Evolutionary conservation across 2,888 invertebrate genomes (phyloP), one percentile per base, ranked within the genome.

Genomic region (Aspidiotus destructor): DNA sequence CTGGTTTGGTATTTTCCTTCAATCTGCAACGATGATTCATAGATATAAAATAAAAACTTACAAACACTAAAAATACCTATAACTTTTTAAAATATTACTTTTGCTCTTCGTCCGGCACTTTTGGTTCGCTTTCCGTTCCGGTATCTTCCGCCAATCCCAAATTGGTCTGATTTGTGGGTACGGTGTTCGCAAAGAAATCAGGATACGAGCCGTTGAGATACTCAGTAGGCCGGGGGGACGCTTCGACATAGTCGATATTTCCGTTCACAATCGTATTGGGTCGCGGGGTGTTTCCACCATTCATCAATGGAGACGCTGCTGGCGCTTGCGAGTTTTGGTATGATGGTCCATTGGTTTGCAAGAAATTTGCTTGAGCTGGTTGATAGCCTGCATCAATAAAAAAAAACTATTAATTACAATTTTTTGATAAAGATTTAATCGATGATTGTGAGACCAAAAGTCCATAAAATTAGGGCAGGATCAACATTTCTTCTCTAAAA

Each of bases 1-100:
- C 91, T 65, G 88, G 86, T 76, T 89, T 83, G 41, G 84, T 82
- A 77, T 86, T 88, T 75, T 83, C 85, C 76, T 82, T 83, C 72
- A 82, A 76, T 72, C 83, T 79, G 71, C n/a, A 71, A 70, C 2
- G 53, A 60, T 13, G 3, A 60, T 15, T 28, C 13, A 40, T 11
- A 7, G 53, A 10, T 10, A 28, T n/a, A 16, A 13, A n/a, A 41
- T 60, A 15, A 60, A 58, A 58, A 1, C 2, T 28, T 28, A 3
- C 5, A 28, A 28, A 28, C 28, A 28, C 28, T 28, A 28, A 5
- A 28, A 28, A 5, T 28, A 28, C 2, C 2, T 28, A 28, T 28
- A 28, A 28, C 5, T 28, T 5, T 28, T 28, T 28, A 3, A 28
- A 28, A 3, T 28, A 1, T 3, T 28, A 28, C 28, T 28, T 28